Base-by-base conservation (phyloP, 2,797 vertebrate species). In the Arctocebus calabarensis region DNA sequence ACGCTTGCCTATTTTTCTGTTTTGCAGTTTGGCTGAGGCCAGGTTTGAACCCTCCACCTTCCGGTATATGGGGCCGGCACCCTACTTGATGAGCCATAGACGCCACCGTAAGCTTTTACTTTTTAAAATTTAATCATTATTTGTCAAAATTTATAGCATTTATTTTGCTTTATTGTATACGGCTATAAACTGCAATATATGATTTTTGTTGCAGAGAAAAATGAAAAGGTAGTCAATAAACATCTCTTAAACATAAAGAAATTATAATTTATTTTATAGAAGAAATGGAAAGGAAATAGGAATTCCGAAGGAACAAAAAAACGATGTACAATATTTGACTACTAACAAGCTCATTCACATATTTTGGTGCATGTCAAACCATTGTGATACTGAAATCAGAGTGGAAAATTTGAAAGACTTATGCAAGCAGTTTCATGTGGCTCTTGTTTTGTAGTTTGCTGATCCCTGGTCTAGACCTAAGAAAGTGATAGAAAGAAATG, bases 151-250 rank as follows among this genome's bases (percentile, higher is more conserved):
- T 61, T 83, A 27, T 79, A 40, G 74, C 19, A 84, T 85, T 71
- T 91, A 85, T 52, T 95, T 94, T 62, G 22, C 48, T 89, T 93
- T 89, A 93, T 27, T 86, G 1, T 91, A 71, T 11, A 52, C 14
- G 75, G 37, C 25, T 88, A 87, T 74, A 92, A 92, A 91, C 77
- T 61, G 3, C 20, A 88, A 55, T 70, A 32, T 83, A n/a, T 70
- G 25, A 74, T 43, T 88, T 89, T 90, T 93, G 52, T 85, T 88
- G 55, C 40, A 94, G 88, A 93, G 92, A 96, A 90, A 91, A 61
- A 70, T 22, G 27, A 75, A 64, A 82, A 32, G 29, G 13, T 17
- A 74, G 90, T 29, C 57, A 84, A 68, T 29, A 85, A 77, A 82
- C 40, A 68, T 27, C 17, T 68, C 61, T 74, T 84, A 57, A 93